A percentile compares a stretch with the other conserved stretches of the same genome.
phyloP scores from a whole-genome alignment of 2,113 vertebrate species.

The Taxidea taxus region DNA sequence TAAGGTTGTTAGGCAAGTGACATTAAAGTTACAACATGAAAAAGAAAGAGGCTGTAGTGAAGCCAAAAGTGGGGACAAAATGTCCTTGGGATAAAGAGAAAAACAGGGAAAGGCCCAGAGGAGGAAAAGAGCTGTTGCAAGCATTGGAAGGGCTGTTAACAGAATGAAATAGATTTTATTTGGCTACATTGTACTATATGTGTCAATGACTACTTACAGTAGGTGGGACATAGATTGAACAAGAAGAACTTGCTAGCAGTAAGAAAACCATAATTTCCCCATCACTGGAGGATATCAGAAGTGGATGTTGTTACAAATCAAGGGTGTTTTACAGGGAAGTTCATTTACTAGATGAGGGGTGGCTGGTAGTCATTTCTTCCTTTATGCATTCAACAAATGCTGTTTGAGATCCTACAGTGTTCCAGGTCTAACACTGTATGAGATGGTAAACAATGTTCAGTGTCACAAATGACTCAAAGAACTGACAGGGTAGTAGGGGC shows the following conservation, averaged over 20 bases:
- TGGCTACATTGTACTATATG: neutral
- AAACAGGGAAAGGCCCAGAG: neutral
- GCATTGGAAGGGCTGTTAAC: neutral
- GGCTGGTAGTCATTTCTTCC: neutral
- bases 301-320: neutral
- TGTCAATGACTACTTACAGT: neutral
- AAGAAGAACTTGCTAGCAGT: neutral
- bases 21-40: neutral
- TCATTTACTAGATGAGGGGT: neutral
- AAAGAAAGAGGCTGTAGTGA: neutral
- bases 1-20: neutral
- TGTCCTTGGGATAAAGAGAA: neutral
- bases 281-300: neutral
- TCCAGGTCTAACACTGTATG: neutral
- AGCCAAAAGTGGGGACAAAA: neutral
- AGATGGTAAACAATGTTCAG: neutral
- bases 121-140: neutral
- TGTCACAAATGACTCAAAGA: neutral
- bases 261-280: neutral
- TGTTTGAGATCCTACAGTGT: neutral
- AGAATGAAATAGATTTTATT: neutral
- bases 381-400: neutral
- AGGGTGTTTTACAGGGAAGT: neutral
- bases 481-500: neutral
- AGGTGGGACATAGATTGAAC: neutral